A percentile compares a stretch with the other conserved stretches of the same genome.
Evolutionary conservation across 2,888 invertebrate species (phyloP).

Genomic region (Andrena hattorfiana): DNA sequence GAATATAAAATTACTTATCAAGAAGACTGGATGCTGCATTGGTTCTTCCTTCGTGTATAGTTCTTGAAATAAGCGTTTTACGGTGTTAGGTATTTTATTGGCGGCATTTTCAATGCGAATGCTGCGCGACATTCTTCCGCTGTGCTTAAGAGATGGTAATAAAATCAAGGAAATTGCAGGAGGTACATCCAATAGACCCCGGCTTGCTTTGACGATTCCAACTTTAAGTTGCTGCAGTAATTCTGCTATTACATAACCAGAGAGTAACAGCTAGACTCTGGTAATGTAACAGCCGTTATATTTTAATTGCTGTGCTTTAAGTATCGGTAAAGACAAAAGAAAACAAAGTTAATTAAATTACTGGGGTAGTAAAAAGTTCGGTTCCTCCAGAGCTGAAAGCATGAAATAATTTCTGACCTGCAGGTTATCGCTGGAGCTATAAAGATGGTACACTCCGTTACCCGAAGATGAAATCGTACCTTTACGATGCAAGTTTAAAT

Average conservation of each 20-base stretch:
- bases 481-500: too few species aligned
- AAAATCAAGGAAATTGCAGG: slow-evolving; percentile 25
- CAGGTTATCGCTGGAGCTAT: too few species aligned
- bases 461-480: too few species aligned
- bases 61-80: slow-evolving; percentile 10
- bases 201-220: slow-evolving; percentile 15
- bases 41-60: background rate
- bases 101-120: slow-evolving; percentile 9
- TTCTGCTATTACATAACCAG: background rate
- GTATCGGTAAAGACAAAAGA: background rate
- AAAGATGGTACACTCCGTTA: too few species aligned
- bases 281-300: background rate
- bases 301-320: background rate
- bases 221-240: slow-evolving; percentile 5
- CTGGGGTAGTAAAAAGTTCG: background rate
- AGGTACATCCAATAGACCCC: slow-evolving; percentile 1
- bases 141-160: slow-evolving; percentile 3
- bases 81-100: slow-evolving; percentile 22
- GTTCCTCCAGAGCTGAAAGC: background rate
- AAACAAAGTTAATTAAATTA: background rate
- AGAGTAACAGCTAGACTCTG: background rate
- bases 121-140: slow-evolving; percentile 23
- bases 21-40: background rate
- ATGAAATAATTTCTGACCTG: too few species aligned
- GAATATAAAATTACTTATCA: background rate